A percentile compares a stretch with the other conserved stretches of the same genome.
Conservation (phyloP, 2,797 vertebrate genomes). For the Sebastes wilsoni region DNA sequence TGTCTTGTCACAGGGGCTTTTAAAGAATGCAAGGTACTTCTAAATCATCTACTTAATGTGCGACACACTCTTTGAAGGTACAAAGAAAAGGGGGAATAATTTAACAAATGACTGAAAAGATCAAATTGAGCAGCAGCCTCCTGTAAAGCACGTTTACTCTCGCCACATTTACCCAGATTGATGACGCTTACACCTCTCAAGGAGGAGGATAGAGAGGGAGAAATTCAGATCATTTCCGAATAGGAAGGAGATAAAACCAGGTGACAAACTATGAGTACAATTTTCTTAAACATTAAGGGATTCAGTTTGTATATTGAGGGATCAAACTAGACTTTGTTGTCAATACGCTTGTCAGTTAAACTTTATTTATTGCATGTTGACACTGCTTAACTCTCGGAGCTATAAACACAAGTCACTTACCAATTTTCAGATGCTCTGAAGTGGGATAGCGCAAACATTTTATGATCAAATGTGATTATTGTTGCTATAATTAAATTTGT, state of each 20-base stretch:
- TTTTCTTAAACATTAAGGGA: neutral
- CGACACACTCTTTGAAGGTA: neutral
- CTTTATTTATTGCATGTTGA: neutral
- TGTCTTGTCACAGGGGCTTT: neutral
- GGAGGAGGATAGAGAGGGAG: neutral
- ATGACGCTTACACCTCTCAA: neutral
- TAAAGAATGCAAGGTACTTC: neutral
- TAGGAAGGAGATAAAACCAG: neutral
- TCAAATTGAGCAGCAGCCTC: neutral
- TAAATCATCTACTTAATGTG: neutral
- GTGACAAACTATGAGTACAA: neutral
- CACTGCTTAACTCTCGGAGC: neutral
- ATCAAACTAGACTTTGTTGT: neutral
- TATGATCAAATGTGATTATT: neutral
- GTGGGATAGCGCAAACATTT: neutral
- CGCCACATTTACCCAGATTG: neutral
- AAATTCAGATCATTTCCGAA: neutral
- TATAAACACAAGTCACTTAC: neutral
- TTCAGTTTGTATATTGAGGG: neutral
- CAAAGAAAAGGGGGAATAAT: neutral
- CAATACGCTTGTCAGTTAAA: conserved; percentile 9
- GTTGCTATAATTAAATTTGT: neutral
- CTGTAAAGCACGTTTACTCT: neutral
- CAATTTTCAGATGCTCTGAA: neutral
- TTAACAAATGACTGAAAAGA: neutral